Percentiles rank a stretch among this genome's conserved stretches.
These are phyloP conservation scores for Agraylea sexmaculata DNA, from an alignment of 1,140 invertebrate species.

Conservation along the genomic window DNA sequence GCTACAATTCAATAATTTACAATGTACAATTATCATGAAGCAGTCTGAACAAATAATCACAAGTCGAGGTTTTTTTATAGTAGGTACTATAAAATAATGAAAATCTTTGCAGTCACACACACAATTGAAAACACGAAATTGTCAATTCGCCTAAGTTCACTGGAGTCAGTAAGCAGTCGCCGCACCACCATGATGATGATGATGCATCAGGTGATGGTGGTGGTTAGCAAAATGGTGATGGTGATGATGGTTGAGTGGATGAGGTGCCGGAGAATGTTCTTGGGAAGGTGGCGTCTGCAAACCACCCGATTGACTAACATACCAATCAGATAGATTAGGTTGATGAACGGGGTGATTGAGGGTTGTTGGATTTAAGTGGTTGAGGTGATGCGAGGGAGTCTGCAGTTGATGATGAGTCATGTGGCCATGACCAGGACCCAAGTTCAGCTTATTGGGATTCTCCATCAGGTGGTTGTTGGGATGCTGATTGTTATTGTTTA, in stretches of 20 bases:
- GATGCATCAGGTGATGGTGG: conserved; percentile 26
- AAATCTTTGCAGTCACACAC: neutral
- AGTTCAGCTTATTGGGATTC: conserved; percentile 31
- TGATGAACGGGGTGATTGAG: conserved; percentile 12
- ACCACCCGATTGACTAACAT: conserved; percentile 29
- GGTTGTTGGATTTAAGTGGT: conserved; percentile 15
- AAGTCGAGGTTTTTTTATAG: neutral
- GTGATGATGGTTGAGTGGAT: conserved; percentile 17
- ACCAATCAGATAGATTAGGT: conserved; percentile 29
- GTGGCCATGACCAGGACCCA: conserved; percentile 32
- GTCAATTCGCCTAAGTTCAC: conserved; percentile 41
- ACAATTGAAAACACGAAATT: conserved; percentile 29
- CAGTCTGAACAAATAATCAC: neutral
- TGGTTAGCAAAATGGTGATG: conserved; percentile 21
- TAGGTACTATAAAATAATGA: neutral
- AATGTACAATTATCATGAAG: neutral
- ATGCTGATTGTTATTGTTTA: conserved; percentile 4
- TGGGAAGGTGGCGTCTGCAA: conserved; percentile 20
- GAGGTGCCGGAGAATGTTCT: conserved; percentile 19
- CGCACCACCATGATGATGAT: conserved; percentile 37
- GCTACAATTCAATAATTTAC: too few relatives aligned
- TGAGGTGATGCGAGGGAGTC: conserved; percentile 27
- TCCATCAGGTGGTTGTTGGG: conserved; percentile 29
- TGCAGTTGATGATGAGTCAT: conserved; percentile 28
- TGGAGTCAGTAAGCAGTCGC: conserved; percentile 40